Base-by-base conservation (phyloP, 2,113 vertebrate genomes). In the Syrrhaptes paradoxus region DNA sequence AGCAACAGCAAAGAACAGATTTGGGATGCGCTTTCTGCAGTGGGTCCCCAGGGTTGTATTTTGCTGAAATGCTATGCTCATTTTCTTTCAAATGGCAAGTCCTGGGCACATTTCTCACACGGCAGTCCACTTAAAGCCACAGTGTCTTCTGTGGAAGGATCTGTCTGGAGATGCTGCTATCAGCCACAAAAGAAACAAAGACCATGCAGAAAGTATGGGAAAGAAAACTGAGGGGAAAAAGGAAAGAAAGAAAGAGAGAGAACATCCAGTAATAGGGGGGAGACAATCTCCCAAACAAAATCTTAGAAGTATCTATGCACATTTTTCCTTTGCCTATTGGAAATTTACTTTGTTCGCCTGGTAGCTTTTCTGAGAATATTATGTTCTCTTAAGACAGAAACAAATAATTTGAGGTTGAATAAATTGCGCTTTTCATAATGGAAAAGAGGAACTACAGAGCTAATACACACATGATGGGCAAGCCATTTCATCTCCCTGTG, bases 351-450 rank as follows among this genome's bases (percentile, higher is more conserved):
- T 54, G 29, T 89, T 93, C 63, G 38, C 54, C 68, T 92, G 58
- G 36, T 88, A 85, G 48, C 46, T 90, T 89, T 81, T 17, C 66
- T 85, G 46, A 94, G 52, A 88, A 43, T 18, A 17, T 67, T 77
- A 51, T 93, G 17, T 79, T 89, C 65, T 91, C 74, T 41, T 81
- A 85, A 45, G n/a, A 88, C 71, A 86, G 45, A 90, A 96, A 73
- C 29, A 67, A 79, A 72, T 91, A 0, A 0, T 79, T 62, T 78
- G 76, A 88, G 46, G 59, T 85, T 91, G 72, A 85, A 63, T 77
- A 70, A 87, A 54, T 73, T 54, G 15, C 91, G 21, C 22, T 93
- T 96, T 89, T 91, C 29, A 6, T 80, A 52, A 75, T 49, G 31
- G 51, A 91, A 94, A 71, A 38, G 29, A 79, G 41, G 51, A 94